Base-by-base conservation (phyloP, 35 echinoderm and acorn worm genomes). In the Strongylocentrotus purpuratus region DNA sequence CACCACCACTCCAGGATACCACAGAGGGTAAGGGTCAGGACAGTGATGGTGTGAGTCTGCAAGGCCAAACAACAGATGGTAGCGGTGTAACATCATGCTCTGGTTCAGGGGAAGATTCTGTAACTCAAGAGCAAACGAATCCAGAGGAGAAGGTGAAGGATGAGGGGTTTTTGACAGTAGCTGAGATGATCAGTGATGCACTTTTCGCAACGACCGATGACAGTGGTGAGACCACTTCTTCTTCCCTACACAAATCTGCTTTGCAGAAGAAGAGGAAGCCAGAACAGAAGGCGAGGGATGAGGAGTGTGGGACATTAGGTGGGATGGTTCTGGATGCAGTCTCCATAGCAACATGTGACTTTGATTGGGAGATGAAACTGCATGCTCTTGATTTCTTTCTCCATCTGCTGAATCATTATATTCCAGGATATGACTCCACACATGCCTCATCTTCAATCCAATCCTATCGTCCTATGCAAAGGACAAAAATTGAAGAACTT, bases 311-410 rank as follows among this genome's bases (percentile, higher is more conserved):
- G n/a, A 93, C 91, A 52, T 46, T 93, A 6, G 91, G 91, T 46
- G 18, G n/a, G 45, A 9, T 93, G 91, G 91, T 93, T 13, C 48
- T 93, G 48, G 91, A 93, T 93, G 91, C 91, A 33, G 91, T 93
- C 41, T 33, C 48, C 46, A 31, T 93, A 28, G 91, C 91, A 31
- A 58, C 91, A 33, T 32, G 48, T 31, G 91, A 93, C 48, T 58
- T 93, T 33, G 91, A 93, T 31, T 93, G 91, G 91, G 91, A 93
- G 48, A 58, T 93, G 22, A 93, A 93, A 55, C 45, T 47, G 22
- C 11, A 12, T 47, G 91, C 91, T 31, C 48, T 93, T 32, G 48
- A 93, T 0, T 93, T 93, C 91, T 93, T 13, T 25, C 33, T 22
- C 9, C 47, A 28, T 25, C 46, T 93, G 9, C 0, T 93, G 46